Evolutionary conservation across 2,888 invertebrate genomes (phyloP).

Genomic region (Eupsilia transversa): DNA sequence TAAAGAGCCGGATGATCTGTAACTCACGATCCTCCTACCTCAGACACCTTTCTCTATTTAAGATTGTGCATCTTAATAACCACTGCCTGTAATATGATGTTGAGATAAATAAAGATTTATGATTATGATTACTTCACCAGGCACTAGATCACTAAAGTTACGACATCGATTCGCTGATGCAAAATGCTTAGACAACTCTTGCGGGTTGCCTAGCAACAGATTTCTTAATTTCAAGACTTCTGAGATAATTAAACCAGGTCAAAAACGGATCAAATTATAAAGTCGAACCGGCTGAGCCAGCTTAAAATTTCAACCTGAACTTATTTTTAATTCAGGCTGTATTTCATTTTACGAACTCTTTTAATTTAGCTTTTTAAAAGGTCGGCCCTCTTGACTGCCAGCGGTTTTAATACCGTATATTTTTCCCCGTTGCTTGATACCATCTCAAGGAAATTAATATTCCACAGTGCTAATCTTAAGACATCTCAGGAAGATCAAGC

Average conservation of each 20-base stretch:
- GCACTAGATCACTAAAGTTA: too few species aligned
- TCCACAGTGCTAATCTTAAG: slow-evolving; percentile 60
- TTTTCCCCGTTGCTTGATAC: slow-evolving; percentile 46
- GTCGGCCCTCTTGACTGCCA: slow-evolving; percentile 26
- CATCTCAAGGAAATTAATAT: slow-evolving; percentile 64
- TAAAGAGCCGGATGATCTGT: too few species aligned
- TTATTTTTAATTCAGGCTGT: slow-evolving; percentile 19
- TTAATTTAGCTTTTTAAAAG: slow-evolving; percentile 46
- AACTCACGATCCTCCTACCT: too few species aligned
- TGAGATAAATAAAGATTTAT: too few species aligned
- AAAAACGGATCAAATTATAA: slow-evolving; percentile 18
- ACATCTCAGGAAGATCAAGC: slow-evolving; percentile 58
- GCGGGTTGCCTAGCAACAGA: too few species aligned
- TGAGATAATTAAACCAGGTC: background rate
- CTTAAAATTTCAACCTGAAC: slow-evolving; percentile 17
- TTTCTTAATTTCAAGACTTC: background rate
- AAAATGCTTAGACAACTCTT: too few species aligned
- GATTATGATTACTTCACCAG: too few species aligned
- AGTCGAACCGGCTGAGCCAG: background rate
- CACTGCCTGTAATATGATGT: too few species aligned
- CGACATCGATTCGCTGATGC: too few species aligned
- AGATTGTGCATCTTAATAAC: too few species aligned
- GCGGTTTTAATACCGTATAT: slow-evolving; percentile 50
- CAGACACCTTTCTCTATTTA: too few species aligned
- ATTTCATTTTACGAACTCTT: slow-evolving; percentile 39